Percentiles rank a stretch among this genome's conserved stretches.
Conservation (phyloP, 2,888 invertebrate species). For the Strigamia maritima region DNA sequence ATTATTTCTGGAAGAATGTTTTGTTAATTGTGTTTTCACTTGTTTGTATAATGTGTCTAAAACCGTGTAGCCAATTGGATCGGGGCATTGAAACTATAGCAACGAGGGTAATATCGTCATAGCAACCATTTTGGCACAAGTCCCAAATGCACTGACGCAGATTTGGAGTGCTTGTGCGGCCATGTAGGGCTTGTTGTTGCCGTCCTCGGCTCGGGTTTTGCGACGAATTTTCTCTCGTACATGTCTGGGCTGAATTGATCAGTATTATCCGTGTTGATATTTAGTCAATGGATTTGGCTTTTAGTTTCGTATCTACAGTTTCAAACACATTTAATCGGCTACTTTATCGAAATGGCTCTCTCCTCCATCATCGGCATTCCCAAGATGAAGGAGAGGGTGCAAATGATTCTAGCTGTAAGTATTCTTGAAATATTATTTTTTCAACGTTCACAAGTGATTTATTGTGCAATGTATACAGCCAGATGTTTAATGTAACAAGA, state of each 20-base stretch:
- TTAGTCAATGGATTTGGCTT: constrained; percentile 16
- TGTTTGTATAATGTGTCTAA: too few relatives aligned
- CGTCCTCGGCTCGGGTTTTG: constrained; percentile 29
- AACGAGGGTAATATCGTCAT: background rate
- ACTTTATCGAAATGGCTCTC: background rate
- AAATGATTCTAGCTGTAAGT: constrained; percentile 16
- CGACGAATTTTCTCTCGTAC: background rate
- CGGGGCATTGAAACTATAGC: background rate
- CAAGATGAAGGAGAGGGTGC: constrained; percentile 32
- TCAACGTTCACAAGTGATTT: too few relatives aligned
- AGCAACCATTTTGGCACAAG: constrained; percentile 24
- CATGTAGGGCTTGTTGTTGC: constrained; percentile 16
- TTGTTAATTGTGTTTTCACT: too few relatives aligned
- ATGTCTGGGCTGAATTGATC: constrained; percentile 18
- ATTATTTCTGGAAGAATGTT: too few relatives aligned
- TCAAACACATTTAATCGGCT: background rate
- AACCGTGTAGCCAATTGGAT: background rate
- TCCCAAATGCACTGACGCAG: constrained; percentile 31
- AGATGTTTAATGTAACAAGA: background rate
- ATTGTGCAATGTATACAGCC: background rate
- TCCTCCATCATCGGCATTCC: constrained; percentile 18
- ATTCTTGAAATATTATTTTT: background rate
- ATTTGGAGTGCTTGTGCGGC: constrained; percentile 9
- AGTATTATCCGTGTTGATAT: background rate
- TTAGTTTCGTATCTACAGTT: background rate